A percentile compares a stretch with the other conserved stretches of the same genome.
Conservation (phyloP, 2,888 invertebrate species). For the Cinara cedri region DNA sequence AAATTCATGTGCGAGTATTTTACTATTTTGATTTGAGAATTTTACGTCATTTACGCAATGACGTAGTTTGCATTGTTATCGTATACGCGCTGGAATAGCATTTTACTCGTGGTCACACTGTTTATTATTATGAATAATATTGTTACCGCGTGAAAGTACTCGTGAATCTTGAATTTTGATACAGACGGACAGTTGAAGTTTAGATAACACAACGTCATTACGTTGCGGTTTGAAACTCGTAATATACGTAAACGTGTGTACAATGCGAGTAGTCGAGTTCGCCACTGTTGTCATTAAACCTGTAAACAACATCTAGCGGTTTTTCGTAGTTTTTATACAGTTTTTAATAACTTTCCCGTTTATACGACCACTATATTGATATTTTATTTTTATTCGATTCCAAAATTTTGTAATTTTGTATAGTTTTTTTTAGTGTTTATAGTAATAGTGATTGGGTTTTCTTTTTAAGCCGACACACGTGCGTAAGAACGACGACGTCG, state of each 20-base stretch:
- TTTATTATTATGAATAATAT: conserved; percentile 18
- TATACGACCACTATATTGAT: neutral
- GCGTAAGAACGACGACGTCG: neutral
- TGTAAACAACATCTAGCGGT: no score
- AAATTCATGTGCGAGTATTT: no score
- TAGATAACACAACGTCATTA: conserved; percentile 21
- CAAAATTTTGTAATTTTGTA: neutral
- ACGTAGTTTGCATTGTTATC: no score
- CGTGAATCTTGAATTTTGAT: no score
- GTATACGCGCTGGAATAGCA: no score
- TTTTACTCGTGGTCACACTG: conserved; percentile 36
- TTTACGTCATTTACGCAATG: no score
- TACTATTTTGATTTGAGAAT: no score
- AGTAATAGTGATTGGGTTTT: neutral
- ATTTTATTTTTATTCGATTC: neutral
- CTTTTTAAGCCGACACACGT: neutral
- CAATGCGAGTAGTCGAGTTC: no score
- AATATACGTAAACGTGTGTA: conserved; percentile 8
- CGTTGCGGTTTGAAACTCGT: conserved; percentile 23
- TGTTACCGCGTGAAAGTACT: neutral
- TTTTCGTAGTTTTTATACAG: no score
- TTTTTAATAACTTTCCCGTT: neutral
- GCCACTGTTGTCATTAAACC: neutral
- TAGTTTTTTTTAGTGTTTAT: neutral
- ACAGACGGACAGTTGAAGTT: neutral